Evolutionary conservation across 2,797 vertebrate species (phyloP), one percentile per base, ranked within the genome.

Genomic region (Diceros bicornis): DNA sequence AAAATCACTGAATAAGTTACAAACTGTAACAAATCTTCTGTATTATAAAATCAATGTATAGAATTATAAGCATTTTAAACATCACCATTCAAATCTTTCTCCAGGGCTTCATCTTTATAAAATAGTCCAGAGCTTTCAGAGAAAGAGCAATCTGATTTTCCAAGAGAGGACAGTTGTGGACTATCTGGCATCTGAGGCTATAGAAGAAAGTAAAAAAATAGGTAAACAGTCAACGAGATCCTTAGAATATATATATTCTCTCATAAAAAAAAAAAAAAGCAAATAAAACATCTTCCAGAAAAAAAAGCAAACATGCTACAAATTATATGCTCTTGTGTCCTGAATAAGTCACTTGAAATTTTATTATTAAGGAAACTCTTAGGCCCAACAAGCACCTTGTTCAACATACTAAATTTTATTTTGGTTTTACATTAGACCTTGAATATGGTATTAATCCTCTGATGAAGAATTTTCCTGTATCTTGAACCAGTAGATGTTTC

Each of bases 151-250:
- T 98, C 98, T 94, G 93, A 92, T 96, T 98, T 98, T 95, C 96
- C 97, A 95, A 96, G 72, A 87, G 97, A 98, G 1, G 97, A 69
- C 72, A 97, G 50, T 32, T 87, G 98, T 97, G 97, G 89, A 84
- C 79, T 98, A 98, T 98, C 98, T 93, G 98, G 94, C 94, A 97
- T 91, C 97, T 98, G 97, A 71, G 97, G 96, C 99, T 99, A 98
- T 94, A 89, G 18, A 87, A 87, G 37, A 92, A 91, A 95, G 55
- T 66, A 93, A 94, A 94, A 64, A 89, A 94, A 62, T 0, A 95
- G 5, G 18, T 55, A 94, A 83, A 90, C 0, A 25, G 62, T 93
- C 57, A 96, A 81, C 25, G 93, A 96, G 9, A 83, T 57, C 57
- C 37, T 93, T 83, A 92, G 37, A 59, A 87, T 34, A 90, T 47